Evolutionary conservation across 2,888 invertebrate species (phyloP).

Genomic region (Macropis europaea): DNA sequence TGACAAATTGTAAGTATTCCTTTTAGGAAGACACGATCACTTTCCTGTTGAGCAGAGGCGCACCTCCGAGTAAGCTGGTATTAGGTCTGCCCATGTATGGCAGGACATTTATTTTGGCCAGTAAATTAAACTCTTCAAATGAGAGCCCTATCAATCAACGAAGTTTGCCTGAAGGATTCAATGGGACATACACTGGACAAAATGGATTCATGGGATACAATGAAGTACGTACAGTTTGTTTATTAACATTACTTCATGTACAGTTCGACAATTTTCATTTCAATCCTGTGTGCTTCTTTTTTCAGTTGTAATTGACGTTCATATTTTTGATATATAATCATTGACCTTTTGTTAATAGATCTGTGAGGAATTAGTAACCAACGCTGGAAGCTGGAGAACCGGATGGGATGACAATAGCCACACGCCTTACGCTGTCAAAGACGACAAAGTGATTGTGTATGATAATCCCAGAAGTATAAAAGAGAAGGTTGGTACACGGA

Average conservation of each 20-base stretch:
- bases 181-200: slow-evolving; percentile 89
- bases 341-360: slow-evolving; percentile 64
- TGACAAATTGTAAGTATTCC: neutral
- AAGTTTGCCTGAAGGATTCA: slow-evolving; percentile 84
- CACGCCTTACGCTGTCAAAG: slow-evolving; percentile 84
- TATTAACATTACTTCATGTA: too few relatives aligned
- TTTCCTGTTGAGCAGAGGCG: slow-evolving; percentile 87
- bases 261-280: too few relatives aligned
- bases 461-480: slow-evolving; percentile 89
- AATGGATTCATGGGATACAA: slow-evolving; percentile 94
- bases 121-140: slow-evolving; percentile 47
- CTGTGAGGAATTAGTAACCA: slow-evolving; percentile 64
- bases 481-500: slow-evolving; percentile 83
- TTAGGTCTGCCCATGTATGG: slow-evolving; percentile 93
- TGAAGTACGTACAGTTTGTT: slow-evolving; percentile 88
- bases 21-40: slow-evolving; percentile 88
- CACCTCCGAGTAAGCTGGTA: slow-evolving; percentile 88
- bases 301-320: too few relatives aligned
- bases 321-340: too few relatives aligned
- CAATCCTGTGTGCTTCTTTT: too few relatives aligned
- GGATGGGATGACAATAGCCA: slow-evolving; percentile 86
- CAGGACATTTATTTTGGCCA: slow-evolving; percentile 85
- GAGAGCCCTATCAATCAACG: slow-evolving; percentile 81
- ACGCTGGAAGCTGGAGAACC: slow-evolving; percentile 82
- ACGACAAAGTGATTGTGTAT: slow-evolving; percentile 86